Evolutionary conservation across 1,140 invertebrate species (phyloP), one percentile per base, ranked within the genome.

Genomic region (Zaprionus lachaisei): DNA sequence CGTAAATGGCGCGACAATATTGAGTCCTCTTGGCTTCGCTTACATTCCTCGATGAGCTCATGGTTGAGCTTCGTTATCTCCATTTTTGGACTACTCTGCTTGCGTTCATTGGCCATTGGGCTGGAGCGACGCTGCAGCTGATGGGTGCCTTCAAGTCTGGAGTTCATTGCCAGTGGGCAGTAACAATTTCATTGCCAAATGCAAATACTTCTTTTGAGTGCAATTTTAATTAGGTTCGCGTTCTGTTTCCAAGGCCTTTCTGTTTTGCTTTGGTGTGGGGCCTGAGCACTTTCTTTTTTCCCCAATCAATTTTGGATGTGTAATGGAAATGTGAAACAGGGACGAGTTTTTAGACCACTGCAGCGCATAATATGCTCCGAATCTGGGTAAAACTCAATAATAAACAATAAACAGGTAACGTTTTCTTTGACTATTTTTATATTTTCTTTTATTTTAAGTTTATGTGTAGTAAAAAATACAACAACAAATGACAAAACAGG

Each of bases 21-120:
- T 5, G 92, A 91, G 37, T 91, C 89, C 73, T 90, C 87, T 20
- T 58, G 81, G 62, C 87, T 91, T 28, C 76, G 76, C 41, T 87
- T 92, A 38, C 87, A 91, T 67, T 93, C 91, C 31, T 92, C 91
- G 31, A 92, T 81, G 6, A 92, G 72, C 17, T 92, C 91, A 57
- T 87, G 80, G 58, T 84, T 91, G 0, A 92, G 70, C 74, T 92
- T 92, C 12, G 72, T 78, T 20, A 92, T 79, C 62, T 90, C 85
- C 81, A 85, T 83, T 54, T 85, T 90, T 72, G 85, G 68, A 57
- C 79, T 74, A 31, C 72, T 79, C 62, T 85, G 82, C 47, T 82
- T 91, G 26, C 85, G 79, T 85, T 85, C 86, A 79, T 79, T 76
- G 56, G 85, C 81, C 81, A 87, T 89, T 41, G 74, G 60, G 58